A percentile compares a stretch with the other conserved stretches of the same genome.
Conservation (phyloP, 2,797 vertebrate species). For the Pseudochirops corinnae region DNA sequence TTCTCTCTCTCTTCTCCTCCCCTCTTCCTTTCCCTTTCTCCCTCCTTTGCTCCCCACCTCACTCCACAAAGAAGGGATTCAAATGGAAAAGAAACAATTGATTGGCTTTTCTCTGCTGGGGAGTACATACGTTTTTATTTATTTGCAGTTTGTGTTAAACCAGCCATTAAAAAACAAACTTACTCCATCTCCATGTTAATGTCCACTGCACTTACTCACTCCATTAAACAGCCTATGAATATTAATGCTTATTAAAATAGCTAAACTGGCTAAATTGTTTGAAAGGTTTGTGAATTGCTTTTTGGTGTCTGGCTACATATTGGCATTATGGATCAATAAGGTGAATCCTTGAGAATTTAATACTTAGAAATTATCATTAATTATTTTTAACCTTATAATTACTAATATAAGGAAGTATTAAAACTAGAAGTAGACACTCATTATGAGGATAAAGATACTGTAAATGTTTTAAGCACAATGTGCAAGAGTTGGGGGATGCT, state of each 20-base stretch:
- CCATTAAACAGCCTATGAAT: background rate
- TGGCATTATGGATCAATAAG: background rate
- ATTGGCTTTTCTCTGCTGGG: background rate
- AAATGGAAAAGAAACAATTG: background rate
- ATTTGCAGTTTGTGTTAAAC: background rate
- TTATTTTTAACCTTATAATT: background rate
- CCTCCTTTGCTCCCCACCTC: background rate
- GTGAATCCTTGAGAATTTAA: background rate
- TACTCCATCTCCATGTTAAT: background rate
- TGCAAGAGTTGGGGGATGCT: background rate
- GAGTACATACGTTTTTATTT: background rate
- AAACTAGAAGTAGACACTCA: background rate
- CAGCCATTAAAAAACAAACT: background rate
- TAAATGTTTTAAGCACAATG: background rate
- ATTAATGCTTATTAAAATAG: background rate
- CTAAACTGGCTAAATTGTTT: background rate
- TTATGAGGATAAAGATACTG: background rate
- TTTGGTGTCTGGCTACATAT: background rate
- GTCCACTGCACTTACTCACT: background rate
- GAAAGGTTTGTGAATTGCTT: background rate
- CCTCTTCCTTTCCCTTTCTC: background rate
- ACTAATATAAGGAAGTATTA: background rate
- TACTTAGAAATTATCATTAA: background rate
- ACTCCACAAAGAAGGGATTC: background rate
- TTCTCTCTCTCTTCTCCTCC: background rate